These are phyloP conservation scores for Leucania comma DNA, from an alignment of 2,888 invertebrate species.

Conservation along the genomic window DNA sequence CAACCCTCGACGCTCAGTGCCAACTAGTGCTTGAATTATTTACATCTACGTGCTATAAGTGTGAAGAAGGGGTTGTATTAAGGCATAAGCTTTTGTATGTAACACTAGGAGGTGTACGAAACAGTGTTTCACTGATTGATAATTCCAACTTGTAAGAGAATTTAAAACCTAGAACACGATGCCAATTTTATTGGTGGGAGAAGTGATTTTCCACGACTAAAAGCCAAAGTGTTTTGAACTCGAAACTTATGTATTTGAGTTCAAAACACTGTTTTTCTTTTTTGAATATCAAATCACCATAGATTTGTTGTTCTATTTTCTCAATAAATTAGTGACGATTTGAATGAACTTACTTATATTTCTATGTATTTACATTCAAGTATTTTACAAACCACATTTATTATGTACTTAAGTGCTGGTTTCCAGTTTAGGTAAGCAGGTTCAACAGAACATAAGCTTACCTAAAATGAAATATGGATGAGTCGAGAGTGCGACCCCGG, in stretches of 20 bases:
- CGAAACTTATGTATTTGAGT: no score
- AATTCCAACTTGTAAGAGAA: background rate
- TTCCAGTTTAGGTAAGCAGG: slow-evolving; percentile 18
- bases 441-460: slow-evolving; percentile 41
- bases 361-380: no score
- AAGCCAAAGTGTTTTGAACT: no score
- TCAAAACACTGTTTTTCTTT: no score
- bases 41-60: slow-evolving; percentile 56
- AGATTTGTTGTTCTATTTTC: background rate
- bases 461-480: slow-evolving; percentile 64
- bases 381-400: background rate
- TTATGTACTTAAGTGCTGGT: background rate
- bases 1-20: slow-evolving; percentile 62
- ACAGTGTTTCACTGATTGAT: slow-evolving; percentile 12
- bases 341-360: no score
- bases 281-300: no score
- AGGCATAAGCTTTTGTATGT: slow-evolving; percentile 34
- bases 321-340: background rate
- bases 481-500: slow-evolving; percentile 67
- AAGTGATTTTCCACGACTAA: no score
- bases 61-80: slow-evolving; percentile 44
- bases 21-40: slow-evolving; percentile 68
- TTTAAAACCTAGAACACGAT: background rate
- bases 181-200: background rate
- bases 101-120: background rate